Conservation (phyloP, 1,140 invertebrate species). For the Batillaria attramentaria region DNA sequence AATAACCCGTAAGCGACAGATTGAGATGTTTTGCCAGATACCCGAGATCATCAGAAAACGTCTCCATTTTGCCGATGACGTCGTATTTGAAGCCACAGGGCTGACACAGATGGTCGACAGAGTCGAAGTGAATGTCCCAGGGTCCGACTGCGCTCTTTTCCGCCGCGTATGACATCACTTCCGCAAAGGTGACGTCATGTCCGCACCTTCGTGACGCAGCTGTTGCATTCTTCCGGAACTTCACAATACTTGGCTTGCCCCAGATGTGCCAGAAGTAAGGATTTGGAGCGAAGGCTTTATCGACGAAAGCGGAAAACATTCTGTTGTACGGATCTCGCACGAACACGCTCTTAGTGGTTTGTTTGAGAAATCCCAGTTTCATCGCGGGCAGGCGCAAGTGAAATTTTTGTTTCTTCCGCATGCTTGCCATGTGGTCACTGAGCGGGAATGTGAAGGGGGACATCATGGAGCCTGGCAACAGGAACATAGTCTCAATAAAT, state of each 20-base stretch:
- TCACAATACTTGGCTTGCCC: background rate
- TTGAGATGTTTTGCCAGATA: background rate
- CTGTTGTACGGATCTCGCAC: slow-evolving; percentile 24
- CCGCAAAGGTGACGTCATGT: slow-evolving; percentile 22
- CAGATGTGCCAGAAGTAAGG: slow-evolving; percentile 20
- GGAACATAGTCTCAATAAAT: background rate
- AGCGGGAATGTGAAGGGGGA: slow-evolving; percentile 20
- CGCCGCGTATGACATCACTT: background rate
- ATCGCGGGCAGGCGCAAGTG: too few species aligned
- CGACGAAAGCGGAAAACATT: slow-evolving; percentile 33
- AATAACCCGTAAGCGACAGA: background rate
- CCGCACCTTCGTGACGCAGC: background rate
- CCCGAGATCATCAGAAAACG: slow-evolving; percentile 16
- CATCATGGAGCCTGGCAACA: slow-evolving; percentile 1
- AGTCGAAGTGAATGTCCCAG: slow-evolving; percentile 15
- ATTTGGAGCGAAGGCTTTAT: slow-evolving; percentile 33
- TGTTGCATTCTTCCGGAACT: background rate
- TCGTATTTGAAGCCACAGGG: slow-evolving; percentile 16
- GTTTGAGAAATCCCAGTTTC: slow-evolving; percentile 6
- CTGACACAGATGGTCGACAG: slow-evolving; percentile 7
- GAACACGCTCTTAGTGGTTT: slow-evolving; percentile 11
- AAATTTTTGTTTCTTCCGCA: too few species aligned
- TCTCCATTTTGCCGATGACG: slow-evolving; percentile 32
- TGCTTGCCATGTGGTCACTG: background rate
- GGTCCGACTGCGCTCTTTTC: background rate